Base-by-base conservation (phyloP, 2,113 vertebrate species). In the Sinosuthora webbiana region DNA sequence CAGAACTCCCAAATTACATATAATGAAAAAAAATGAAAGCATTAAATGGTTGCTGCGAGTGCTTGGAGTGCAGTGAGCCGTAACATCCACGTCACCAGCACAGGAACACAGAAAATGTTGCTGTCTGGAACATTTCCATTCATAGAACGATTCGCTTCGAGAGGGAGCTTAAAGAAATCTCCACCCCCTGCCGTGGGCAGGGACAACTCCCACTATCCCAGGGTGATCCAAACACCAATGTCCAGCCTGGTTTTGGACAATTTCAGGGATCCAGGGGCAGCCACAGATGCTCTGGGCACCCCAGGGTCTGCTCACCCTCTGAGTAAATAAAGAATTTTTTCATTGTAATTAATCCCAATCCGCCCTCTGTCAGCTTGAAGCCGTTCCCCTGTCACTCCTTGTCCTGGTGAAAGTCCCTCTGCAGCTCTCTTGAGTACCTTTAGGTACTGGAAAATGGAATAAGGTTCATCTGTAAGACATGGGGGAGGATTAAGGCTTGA, bases 21-120 rank as follows among this genome's bases (percentile, higher is more conserved):
- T 97, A 97, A 97, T 94, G 90, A 90, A 83, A 93, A 83, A 81
- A 76, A 95, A 94, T 88, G 81, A 81, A 78, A 84, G 80, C 91
- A 94, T 86, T 93, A 95, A 90, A 74, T 94, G 52, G 65, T 56
- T 78, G 56, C 68, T 78, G 78, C 76, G 56, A 89, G 92, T 86
- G 87, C 70, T 93, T 60, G 63, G 90, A 93, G 80, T 92, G 92
- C 88, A 71, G 77, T 79, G 68, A 92, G 87, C 64, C 75, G 57
- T 31, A 87, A 56, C 69, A 93, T 70, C 65, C 35, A 91, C 33
- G 33, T 83, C 91, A 87, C 30, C 65, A 44, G 57, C 75, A 59
- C 89, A 96, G 95, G 87, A 94, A 94, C n/a, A 93, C 67, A 76
- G 70, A 75, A 93, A 77, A 16, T 5, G 1, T 69, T 49, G 11